Percentiles rank a stretch among this genome's conserved stretches.
Conservation (phyloP, 2,113 vertebrate genomes). For the Paramisgurnus dabryanus region DNA sequence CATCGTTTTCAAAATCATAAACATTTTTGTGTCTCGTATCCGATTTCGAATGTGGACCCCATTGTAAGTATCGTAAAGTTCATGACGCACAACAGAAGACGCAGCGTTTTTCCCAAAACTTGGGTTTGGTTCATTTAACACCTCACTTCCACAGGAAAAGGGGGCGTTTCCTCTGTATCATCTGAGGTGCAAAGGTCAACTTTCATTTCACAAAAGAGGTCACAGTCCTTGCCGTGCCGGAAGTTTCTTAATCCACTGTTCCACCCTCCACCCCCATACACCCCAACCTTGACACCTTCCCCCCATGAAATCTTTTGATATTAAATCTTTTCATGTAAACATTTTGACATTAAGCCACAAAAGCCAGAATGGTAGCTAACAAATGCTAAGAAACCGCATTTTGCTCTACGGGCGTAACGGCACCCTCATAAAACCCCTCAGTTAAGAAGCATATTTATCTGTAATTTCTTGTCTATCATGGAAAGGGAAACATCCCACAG, state of each 20-base stretch:
- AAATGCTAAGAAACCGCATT: background rate
- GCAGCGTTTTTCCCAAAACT: background rate
- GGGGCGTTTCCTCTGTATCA: constrained; percentile 16
- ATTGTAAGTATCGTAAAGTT: background rate
- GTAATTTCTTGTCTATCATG: constrained; percentile 62
- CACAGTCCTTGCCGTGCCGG: constrained; percentile 24
- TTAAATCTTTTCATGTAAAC: constrained; percentile 37
- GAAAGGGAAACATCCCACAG: constrained; percentile 53
- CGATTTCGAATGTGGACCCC: no score
- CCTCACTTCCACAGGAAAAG: constrained; percentile 26
- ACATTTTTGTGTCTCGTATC: no score
- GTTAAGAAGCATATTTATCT: constrained; percentile 36
- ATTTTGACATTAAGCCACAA: background rate
- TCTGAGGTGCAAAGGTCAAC: constrained; percentile 27
- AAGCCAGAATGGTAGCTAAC: background rate
- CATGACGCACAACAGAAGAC: background rate
- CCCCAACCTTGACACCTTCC: constrained; percentile 4
- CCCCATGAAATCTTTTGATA: constrained; percentile 54
- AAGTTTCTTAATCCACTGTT: constrained; percentile 47
- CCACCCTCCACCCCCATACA: background rate
- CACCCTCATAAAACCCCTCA: constrained; percentile 27
- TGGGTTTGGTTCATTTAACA: constrained; percentile 12
- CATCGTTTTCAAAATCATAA: no score
- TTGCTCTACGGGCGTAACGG: background rate
- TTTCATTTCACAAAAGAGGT: constrained; percentile 45